These are phyloP conservation scores for Uromys caudimaculatus DNA, from an alignment of 2,797 vertebrate genomes.

Conservation along the genomic window DNA sequence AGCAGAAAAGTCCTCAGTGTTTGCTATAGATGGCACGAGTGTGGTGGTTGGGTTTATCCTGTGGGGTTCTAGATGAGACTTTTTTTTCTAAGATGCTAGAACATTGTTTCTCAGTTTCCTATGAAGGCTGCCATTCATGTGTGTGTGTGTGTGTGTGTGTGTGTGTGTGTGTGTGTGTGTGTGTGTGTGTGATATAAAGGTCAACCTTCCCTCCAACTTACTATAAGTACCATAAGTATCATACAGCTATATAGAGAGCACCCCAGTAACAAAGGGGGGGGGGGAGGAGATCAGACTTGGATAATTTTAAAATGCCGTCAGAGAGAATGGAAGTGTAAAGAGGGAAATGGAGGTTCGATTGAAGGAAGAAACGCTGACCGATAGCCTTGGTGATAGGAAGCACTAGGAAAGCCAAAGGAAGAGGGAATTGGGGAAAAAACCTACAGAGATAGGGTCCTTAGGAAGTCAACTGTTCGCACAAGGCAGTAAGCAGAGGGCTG, in stretches of 20 bases:
- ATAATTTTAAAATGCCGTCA: neutral
- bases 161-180: neutral
- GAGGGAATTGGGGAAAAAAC: neutral
- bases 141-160: neutral
- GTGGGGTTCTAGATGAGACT: neutral
- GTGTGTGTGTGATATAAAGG: no score
- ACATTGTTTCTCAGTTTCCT: neutral
- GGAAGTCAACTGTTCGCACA: neutral
- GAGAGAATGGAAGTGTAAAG: neutral
- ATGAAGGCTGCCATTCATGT: neutral
- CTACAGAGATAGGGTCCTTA: neutral
- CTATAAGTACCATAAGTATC: no score
- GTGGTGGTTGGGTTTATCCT: neutral
- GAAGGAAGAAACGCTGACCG: neutral
- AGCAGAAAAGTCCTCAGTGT: neutral
- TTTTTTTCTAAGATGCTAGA: neutral
- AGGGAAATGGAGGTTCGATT: no score
- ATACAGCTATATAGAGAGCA: neutral
- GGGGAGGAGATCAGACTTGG: no score
- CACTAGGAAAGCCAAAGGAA: neutral
- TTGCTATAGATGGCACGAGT: neutral
- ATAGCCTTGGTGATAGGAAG: neutral
- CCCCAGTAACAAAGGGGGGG: neutral
- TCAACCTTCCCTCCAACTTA: neutral
- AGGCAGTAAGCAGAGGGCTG: neutral